phyloP scores from a whole-genome alignment of 2,888 invertebrate genomes.

The Spodoptera picta region DNA sequence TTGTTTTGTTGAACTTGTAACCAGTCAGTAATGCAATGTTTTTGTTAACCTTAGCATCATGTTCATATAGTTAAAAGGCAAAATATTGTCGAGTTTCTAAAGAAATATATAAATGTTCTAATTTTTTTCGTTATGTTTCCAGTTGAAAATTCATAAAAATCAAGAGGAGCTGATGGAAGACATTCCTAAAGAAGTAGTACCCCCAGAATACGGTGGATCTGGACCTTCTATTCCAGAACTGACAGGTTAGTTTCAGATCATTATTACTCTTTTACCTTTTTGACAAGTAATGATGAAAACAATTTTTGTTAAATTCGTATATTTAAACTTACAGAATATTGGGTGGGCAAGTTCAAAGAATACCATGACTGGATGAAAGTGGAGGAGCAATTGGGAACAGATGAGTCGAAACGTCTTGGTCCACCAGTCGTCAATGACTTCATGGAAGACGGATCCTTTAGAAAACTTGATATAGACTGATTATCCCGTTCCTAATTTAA shows the following conservation, averaged over 20 bases:
- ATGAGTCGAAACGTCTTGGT: conserved; percentile 87
- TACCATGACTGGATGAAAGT: conserved; percentile 87
- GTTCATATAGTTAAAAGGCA: too few species aligned
- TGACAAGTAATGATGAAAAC: too few species aligned
- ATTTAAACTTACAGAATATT: conserved; percentile 73
- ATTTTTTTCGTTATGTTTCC: conserved; percentile 55
- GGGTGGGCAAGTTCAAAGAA: conserved; percentile 85
- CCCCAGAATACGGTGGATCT: conserved; percentile 91
- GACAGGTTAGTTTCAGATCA: conserved; percentile 73
- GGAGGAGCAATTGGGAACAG: conserved; percentile 85
- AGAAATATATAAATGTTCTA: background rate
- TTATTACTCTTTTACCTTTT: too few species aligned
- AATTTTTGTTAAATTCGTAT: background rate
- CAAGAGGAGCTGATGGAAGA: conserved; percentile 86
- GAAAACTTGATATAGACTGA: conserved; percentile 87
- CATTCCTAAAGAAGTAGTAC: conserved; percentile 89
- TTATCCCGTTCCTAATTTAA: too few species aligned
- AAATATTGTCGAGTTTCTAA: too few species aligned
- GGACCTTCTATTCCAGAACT: conserved; percentile 86
- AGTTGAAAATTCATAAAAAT: conserved; percentile 88
- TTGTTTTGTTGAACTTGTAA: too few species aligned
- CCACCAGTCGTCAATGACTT: conserved; percentile 80
- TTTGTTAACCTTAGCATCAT: too few species aligned
- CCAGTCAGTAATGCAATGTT: too few species aligned
- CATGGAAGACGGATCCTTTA: conserved; percentile 88